Base-by-base conservation (phyloP, 53 echinoderm and acorn worm species). In the Mesocentrotus franciscanus region DNA sequence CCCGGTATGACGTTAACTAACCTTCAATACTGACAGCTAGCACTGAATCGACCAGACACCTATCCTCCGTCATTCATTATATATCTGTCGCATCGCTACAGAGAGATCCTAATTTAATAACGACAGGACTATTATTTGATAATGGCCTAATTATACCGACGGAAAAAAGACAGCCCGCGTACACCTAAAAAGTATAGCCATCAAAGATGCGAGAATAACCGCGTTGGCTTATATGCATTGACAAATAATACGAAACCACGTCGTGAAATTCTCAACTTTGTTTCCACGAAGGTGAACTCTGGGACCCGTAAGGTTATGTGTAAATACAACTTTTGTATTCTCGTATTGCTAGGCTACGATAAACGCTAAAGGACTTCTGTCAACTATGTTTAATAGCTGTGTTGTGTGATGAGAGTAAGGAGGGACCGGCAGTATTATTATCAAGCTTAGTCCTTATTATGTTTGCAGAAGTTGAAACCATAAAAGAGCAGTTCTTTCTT, bases 281-380 rank as follows among this genome's bases (percentile, higher is more conserved):
- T 42, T 81, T 76, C 11, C 27, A 14, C 24, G 26, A 85, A 57
- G 85, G 33, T 90, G 60, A 90, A 57, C 59, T 90, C 58, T 56
- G 90, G 29, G 90, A 90, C 32, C 90, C n/a, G 29, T 15, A 58
- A 90, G 90, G 90, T 60, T 60, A 58, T 30, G 32, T 60, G 90
- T 60, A 90, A 90, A 90, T 90, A 90, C 42, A 33, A 81, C 81
- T 81, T 90, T 90, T 58, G 58, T 90, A 90, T 90, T 60, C 90
- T 32, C 90, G 27, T 30, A 90, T 90, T 39, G 90, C 90, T 90
- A 90, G 60, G 90, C 90, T 90, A 90, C 90, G 90, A 20, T 26
- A 15, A 58, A 90, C 90, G 90, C 90, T 90, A 90, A 89, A 89
- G 58, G 27, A 81, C 81, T 81, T 81, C 42, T 36, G 36, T 81